phyloP scores from a whole-genome alignment of 2,888 invertebrate genomes.

The Trachelus iudaicus region DNA sequence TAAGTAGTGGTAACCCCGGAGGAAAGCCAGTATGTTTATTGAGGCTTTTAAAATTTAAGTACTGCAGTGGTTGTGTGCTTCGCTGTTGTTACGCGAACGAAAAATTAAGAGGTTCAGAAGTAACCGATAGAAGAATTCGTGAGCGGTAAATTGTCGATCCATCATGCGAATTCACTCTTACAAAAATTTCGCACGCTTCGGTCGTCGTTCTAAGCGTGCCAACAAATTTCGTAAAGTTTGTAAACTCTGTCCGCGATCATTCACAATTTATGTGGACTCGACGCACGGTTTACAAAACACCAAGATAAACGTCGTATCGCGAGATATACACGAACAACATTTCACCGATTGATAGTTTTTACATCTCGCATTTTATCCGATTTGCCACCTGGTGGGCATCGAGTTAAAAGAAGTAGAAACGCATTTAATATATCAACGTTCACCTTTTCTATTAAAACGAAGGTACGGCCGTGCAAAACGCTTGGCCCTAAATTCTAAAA shows the following conservation, averaged over 20 bases:
- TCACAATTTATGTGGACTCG: conserved; percentile 45
- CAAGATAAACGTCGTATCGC: conserved; percentile 45
- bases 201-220: conserved; percentile 5
- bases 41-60: not conserved
- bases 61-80: not conserved
- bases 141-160: not conserved
- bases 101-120: not conserved
- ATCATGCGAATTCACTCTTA: too few relatives aligned
- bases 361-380: not conserved
- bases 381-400: not conserved
- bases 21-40: not conserved
- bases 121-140: not conserved
- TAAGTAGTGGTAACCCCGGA: not conserved
- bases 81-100: not conserved
- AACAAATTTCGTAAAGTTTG: conserved; percentile 38
- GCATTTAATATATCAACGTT: not conserved
- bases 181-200: conserved; percentile 4
- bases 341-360: not conserved
- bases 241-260: conserved; percentile 44
- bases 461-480: not conserved
- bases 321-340: conserved; percentile 1
- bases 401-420: not conserved
- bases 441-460: not conserved
- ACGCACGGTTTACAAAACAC: conserved; percentile 49
- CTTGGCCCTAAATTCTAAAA: not conserved